Conservation (phyloP, 2,797 vertebrate species). For the Poeciliopsis infans region DNA sequence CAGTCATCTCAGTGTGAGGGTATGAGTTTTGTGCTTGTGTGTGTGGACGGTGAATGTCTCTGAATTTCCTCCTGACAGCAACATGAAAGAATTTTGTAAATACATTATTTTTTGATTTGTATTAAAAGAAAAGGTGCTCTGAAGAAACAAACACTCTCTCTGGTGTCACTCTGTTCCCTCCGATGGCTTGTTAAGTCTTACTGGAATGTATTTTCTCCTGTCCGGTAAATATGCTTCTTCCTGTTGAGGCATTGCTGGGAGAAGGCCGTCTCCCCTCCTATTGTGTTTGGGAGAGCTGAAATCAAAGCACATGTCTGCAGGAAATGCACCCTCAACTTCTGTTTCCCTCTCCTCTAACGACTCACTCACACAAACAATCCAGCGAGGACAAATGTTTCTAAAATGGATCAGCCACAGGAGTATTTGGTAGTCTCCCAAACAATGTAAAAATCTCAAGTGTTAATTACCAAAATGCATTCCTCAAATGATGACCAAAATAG, state of each 20-base stretch:
- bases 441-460: slow-evolving; percentile 6
- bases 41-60: slow-evolving; percentile 31
- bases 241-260: slow-evolving; percentile 66
- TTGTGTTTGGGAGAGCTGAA: slow-evolving; percentile 74
- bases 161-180: slow-evolving; percentile 51
- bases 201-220: slow-evolving; percentile 73
- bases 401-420: slow-evolving; percentile 43
- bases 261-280: slow-evolving; percentile 64
- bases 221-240: slow-evolving; percentile 71
- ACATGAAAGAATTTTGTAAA: slow-evolving; percentile 62
- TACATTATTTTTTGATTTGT: slow-evolving; percentile 71
- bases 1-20: slow-evolving; percentile 51
- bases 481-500: background rate
- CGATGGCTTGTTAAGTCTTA: slow-evolving; percentile 30
- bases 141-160: slow-evolving; percentile 32
- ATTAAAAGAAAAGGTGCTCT: slow-evolving; percentile 67
- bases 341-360: slow-evolving; percentile 61
- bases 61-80: slow-evolving; percentile 45
- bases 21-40: slow-evolving; percentile 25
- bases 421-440: slow-evolving; percentile 29
- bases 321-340: slow-evolving; percentile 76
- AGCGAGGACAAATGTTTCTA: slow-evolving; percentile 41
- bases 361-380: slow-evolving; percentile 45
- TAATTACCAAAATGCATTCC: slow-evolving; percentile 23
- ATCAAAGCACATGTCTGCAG: slow-evolving; percentile 79